phyloP scores from a whole-genome alignment of 1,140 invertebrate genomes.

The Aphaenogaster rudis region DNA sequence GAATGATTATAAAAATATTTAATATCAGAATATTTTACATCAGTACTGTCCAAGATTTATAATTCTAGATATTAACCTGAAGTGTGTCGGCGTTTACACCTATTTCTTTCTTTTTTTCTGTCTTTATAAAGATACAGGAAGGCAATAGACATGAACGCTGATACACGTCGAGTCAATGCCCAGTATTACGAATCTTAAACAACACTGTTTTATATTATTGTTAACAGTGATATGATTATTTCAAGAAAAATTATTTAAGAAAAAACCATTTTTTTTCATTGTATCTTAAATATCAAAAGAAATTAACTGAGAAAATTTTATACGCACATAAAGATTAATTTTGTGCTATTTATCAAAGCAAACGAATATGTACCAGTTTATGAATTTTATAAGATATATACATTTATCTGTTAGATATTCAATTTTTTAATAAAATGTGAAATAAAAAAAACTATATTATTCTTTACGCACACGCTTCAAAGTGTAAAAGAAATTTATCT shows the following conservation, averaged over 20 bases:
- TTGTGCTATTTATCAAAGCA: conserved; percentile 11
- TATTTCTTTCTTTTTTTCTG: too few species aligned
- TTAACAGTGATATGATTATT: conserved; percentile 33
- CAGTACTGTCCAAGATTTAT: too few species aligned
- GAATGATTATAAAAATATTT: conserved; percentile 26
- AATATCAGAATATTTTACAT: background rate
- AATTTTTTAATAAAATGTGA: conserved; percentile 43
- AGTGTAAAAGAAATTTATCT: conserved; percentile 31
- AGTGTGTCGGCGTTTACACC: too few species aligned
- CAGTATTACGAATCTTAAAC: too few species aligned
- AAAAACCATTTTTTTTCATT: background rate
- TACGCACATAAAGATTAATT: conserved; percentile 16
- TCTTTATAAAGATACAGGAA: too few species aligned
- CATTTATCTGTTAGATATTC: conserved; percentile 23
- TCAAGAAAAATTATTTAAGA: background rate
- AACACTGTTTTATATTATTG: background rate
- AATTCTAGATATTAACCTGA: too few species aligned
- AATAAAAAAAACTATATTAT: conserved; percentile 21
- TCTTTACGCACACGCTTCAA: conserved; percentile 11
- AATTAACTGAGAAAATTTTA: conserved; percentile 14
- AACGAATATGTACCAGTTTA: conserved; percentile 27
- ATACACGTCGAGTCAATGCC: too few species aligned
- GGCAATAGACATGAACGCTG: too few species aligned
- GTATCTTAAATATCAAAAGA: background rate
- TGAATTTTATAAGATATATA: conserved; percentile 2